Percentiles rank a stretch among this genome's conserved stretches.
These are phyloP conservation scores for Corapipo altera DNA, from an alignment of 2,113 vertebrate genomes.

Conservation along the genomic window DNA sequence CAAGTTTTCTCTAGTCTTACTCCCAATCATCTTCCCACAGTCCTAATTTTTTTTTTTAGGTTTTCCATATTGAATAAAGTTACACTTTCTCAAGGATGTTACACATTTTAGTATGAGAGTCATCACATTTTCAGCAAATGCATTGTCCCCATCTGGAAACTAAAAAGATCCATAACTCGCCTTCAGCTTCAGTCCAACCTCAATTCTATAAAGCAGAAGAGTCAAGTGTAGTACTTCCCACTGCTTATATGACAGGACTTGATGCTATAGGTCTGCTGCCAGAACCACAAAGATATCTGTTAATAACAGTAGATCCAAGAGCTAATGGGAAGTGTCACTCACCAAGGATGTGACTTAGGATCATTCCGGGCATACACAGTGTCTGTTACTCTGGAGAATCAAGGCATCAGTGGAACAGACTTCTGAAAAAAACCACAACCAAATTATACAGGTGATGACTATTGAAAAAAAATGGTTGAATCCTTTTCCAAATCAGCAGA, in stretches of 20 bases:
- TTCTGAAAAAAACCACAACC: neutral
- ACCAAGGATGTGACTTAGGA: neutral
- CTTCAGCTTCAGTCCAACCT: neutral
- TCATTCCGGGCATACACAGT: neutral
- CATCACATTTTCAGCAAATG: neutral
- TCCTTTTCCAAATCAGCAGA: neutral
- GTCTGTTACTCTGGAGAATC: neutral
- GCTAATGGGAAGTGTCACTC: neutral
- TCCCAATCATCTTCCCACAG: neutral
- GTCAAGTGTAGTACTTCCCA: neutral
- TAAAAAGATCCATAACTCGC: neutral
- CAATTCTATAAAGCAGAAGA: neutral
- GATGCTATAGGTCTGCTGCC: neutral
- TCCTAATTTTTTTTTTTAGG: neutral
- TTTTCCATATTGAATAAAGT: neutral
- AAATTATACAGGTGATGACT: neutral
- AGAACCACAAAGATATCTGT: neutral
- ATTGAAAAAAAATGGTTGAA: neutral
- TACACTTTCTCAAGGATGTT: neutral
- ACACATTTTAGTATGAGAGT: neutral
- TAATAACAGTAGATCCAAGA: neutral
- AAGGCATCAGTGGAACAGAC: neutral
- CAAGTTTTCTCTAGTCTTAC: neutral
- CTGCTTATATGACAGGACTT: neutral
- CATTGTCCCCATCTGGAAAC: neutral